A percentile compares a stretch with the other conserved stretches of the same genome.
Conservation (phyloP, 2,113 vertebrate genomes). For the Lamprologus callipterus region DNA sequence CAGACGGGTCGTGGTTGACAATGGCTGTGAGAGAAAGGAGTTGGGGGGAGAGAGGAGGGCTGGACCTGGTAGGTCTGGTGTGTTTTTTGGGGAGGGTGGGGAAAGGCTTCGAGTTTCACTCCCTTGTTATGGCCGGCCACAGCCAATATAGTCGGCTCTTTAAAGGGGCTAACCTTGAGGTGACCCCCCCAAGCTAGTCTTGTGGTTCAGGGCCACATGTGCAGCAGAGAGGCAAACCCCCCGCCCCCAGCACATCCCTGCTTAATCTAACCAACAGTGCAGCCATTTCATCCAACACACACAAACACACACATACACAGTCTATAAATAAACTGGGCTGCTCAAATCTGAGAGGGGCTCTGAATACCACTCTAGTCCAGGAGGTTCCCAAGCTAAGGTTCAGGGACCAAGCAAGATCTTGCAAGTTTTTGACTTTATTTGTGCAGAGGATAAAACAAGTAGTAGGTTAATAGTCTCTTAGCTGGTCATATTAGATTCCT, state of each 20-base stretch:
- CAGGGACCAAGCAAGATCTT: neutral
- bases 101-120: slow-evolving; percentile 55
- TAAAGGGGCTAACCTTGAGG: slow-evolving; percentile 71
- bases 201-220: slow-evolving; percentile 69
- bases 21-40: slow-evolving; percentile 41
- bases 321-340: slow-evolving; percentile 68
- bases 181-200: slow-evolving; percentile 60
- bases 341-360: slow-evolving; percentile 34
- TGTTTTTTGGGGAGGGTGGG: slow-evolving; percentile 39
- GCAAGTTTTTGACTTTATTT: neutral
- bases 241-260: neutral
- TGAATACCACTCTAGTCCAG: slow-evolving; percentile 19
- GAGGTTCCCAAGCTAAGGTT: neutral
- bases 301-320: neutral
- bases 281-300: slow-evolving; percentile 9
- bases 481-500: neutral
- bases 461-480: neutral
- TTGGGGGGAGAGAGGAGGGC: neutral
- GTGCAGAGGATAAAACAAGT: neutral
- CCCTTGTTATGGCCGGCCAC: slow-evolving; percentile 53
- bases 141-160: slow-evolving; percentile 61
- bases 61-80: slow-evolving; percentile 27
- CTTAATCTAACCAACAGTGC: slow-evolving; percentile 3
- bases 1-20: slow-evolving; percentile 62
- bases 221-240: slow-evolving; percentile 34